Conservation (phyloP, 2,113 vertebrate species). For the Balaenoptera acutorostrata region DNA sequence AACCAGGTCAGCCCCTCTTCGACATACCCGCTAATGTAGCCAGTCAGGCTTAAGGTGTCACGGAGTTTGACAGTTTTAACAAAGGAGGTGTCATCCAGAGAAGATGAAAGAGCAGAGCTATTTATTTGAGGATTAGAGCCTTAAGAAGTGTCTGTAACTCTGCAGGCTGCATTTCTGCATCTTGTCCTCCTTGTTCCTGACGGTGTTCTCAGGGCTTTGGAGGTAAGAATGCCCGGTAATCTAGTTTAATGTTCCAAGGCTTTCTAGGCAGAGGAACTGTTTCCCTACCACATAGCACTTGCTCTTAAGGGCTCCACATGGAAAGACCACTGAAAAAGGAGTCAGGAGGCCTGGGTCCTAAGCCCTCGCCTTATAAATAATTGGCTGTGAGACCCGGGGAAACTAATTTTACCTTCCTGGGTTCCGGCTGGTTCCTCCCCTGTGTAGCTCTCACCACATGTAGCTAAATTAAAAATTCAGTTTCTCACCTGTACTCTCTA, state of each 20-base stretch:
- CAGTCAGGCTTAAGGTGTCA: constrained; percentile 63
- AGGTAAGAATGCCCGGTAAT: constrained; percentile 49
- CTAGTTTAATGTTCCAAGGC: constrained; percentile 40
- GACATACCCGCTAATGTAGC: constrained; percentile 51
- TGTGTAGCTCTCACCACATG: not conserved
- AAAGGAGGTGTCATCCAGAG: constrained; percentile 70
- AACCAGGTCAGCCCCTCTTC: not conserved
- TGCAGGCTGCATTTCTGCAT: constrained; percentile 55
- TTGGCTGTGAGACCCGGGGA: not conserved
- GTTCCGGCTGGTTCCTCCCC: not conserved
- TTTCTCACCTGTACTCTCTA: not conserved
- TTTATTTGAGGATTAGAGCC: constrained; percentile 77
- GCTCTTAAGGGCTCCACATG: not conserved
- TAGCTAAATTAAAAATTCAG: not conserved
- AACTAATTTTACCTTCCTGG: not conserved
- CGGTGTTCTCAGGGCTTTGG: constrained; percentile 58
- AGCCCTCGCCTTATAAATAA: not conserved
- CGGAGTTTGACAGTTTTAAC: constrained; percentile 70
- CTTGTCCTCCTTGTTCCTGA: constrained; percentile 15
- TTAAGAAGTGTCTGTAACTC: constrained; percentile 52
- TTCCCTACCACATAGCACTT: not conserved
- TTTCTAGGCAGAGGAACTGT: not conserved
- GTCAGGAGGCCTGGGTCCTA: not conserved
- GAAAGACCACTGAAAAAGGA: not conserved
- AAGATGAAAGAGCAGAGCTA: constrained; percentile 74